Evolutionary conservation across 2,113 vertebrate genomes (phyloP), one percentile per base, ranked within the genome.

Genomic region (Cranoglanis bouderius): DNA sequence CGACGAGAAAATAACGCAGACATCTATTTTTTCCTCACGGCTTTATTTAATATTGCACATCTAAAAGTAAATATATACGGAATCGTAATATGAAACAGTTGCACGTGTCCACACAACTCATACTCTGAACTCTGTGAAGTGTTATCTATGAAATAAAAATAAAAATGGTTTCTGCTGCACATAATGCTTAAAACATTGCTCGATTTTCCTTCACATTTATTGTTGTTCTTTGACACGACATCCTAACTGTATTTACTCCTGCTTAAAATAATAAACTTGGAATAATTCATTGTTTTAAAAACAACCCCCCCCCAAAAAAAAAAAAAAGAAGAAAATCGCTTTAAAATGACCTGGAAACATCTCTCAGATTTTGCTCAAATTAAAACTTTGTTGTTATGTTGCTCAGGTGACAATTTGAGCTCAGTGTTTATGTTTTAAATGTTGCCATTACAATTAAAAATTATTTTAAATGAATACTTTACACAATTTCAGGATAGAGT

Each of bases 21-120:
- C 26, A n/a, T 24, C 35, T 0, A 0, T 6, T 19, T 53, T 55
- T n/a, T 32, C 0, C n/a, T 55, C n/a, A 32, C n/a, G 70, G 26
- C 80, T 90, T 89, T 90, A 92, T 92, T 92, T 65, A 88, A 83
- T 84, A 85, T 93, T 94, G 92, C 92, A 94, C 93, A 94, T 95
- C 94, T 51, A 2, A 96, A 96, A 96, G 96, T 95, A 95, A 96
- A 94, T 93, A 94, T 93, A 94, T 92, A 46, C 63, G 55, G n/a
- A 35, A 93, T 91, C 93, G 94, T 63, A 32, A 51, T 63, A 14
- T 80, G n/a, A n/a, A 78, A 26, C 40, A 90, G 24, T 35, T 78
- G 59, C 81, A 84, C 87, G 88, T 46, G 46, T 63, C 81, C 57
- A 80, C 88, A 88, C 55, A 46, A 24, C 49, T 84, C 61, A 35